Evolutionary conservation across 2,113 vertebrate genomes (phyloP).

Genomic region (Myocastor coypus): DNA sequence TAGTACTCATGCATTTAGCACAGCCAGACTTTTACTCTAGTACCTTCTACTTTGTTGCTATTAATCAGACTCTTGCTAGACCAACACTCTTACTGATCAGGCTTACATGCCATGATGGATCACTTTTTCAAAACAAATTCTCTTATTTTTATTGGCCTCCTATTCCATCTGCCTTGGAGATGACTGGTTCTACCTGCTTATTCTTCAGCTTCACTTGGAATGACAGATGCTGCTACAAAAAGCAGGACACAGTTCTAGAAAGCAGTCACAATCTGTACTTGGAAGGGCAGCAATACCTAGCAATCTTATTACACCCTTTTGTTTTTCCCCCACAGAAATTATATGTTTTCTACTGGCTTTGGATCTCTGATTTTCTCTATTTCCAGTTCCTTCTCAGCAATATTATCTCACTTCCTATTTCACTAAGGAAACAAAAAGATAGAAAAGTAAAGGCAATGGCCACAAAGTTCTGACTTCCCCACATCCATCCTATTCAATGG

Average conservation of each 20-base stretch:
- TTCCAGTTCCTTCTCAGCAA: neutral
- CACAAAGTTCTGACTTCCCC: neutral
- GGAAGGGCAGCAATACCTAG: neutral
- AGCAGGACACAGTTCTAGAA: neutral
- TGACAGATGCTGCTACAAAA: neutral
- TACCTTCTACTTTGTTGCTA: neutral
- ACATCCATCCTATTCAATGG: neutral
- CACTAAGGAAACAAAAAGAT: neutral
- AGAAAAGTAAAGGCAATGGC: neutral
- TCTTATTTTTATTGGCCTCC: neutral
- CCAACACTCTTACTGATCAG: neutral
- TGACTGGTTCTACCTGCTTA: neutral
- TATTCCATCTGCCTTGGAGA: neutral
- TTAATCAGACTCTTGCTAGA: neutral
- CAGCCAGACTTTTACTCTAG: neutral
- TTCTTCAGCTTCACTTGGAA: neutral
- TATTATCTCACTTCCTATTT: neutral
- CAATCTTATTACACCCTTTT: neutral
- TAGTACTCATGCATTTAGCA: neutral
- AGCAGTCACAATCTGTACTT: neutral
- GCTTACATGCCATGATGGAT: neutral
- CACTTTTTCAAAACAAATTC: constrained; percentile 1
- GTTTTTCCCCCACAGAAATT: neutral
- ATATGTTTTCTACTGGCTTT: neutral
- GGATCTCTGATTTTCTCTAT: neutral